Base-by-base conservation (phyloP, 2,888 invertebrate genomes). In the Nycteola revayana region DNA sequence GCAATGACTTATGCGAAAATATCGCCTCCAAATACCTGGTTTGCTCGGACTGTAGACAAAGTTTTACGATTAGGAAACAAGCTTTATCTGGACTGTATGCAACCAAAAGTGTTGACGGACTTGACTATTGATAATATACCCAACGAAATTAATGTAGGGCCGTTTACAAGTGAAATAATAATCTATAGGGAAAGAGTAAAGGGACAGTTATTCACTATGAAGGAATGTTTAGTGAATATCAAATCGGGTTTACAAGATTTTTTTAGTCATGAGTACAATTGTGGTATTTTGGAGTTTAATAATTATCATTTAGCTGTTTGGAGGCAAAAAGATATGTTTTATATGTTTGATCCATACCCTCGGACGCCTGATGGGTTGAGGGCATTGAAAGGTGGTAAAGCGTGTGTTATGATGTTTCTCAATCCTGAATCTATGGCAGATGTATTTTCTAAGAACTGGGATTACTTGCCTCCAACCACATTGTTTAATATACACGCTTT, bases 321-420 rank as follows among this genome's bases (percentile, higher is more conserved):
- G 93, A 84, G 90, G 9, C 92, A 93, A 59, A 84, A 89, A 18
- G 90, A 91, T 23, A 91, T 91, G 84, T 92, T 75, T 59, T 93
- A 92, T 58, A 76, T 91, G 10, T 93, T 93, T 43, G 93, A 93
- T 73, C 92, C 93, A 0, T 93, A 93, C 51, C 89, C 92, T 2
- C 84, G 93, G 1, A 90, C 91, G 7, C 78, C 67, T 5, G 90
- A 91, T 26, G 93, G 92, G 0, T 50, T 75, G 37, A 78, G 89
- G 11, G 79, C 90, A 0, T 66, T 89, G 38, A 87, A 90, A 32
- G 87, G 90, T 0, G 92, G 93, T 0, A 78, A 84, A 26, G 92
- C 91, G 1, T 92, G 92, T 51, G 86, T 92, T n/a, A 84, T 91
- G 32, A 91, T 93, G 90, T 87, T 93, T 39, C 64, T 91, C 0